Evolutionary conservation across 2,797 vertebrate genomes (phyloP).

Genomic region (Hozukius guyotensis): DNA sequence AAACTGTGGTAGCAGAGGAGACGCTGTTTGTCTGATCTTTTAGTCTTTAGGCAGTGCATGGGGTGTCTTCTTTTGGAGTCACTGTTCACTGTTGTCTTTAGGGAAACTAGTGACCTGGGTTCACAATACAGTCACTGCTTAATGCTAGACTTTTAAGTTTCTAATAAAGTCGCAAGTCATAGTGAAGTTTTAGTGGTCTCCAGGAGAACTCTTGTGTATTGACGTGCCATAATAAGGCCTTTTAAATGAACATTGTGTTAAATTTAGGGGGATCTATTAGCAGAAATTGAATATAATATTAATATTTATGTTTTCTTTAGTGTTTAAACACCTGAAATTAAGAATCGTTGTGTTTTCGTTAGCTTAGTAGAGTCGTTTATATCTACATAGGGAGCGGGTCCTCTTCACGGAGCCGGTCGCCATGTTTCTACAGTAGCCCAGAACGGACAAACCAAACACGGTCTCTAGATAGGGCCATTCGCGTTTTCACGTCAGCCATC

Average conservation of each 20-base stretch:
- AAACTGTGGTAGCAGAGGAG: conserved; percentile 10
- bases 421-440: neutral
- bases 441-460: neutral
- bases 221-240: neutral
- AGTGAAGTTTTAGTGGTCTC: neutral
- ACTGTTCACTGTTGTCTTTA: neutral
- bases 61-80: conserved; percentile 11
- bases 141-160: neutral
- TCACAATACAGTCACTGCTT: neutral
- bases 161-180: neutral
- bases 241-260: neutral
- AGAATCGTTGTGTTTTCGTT: too few species aligned
- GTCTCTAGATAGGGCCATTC: neutral
- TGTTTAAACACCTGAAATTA: too few species aligned
- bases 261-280: too few species aligned
- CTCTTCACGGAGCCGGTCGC: neutral
- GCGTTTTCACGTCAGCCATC: neutral
- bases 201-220: neutral
- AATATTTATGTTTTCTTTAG: too few species aligned
- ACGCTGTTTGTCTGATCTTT: conserved; percentile 10
- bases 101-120: neutral
- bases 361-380: too few species aligned
- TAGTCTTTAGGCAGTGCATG: neutral
- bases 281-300: too few species aligned
- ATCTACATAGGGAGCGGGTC: neutral